Evolutionary conservation across 2,113 vertebrate genomes (phyloP).

Genomic region (Epinephelus cyanopodus): DNA sequence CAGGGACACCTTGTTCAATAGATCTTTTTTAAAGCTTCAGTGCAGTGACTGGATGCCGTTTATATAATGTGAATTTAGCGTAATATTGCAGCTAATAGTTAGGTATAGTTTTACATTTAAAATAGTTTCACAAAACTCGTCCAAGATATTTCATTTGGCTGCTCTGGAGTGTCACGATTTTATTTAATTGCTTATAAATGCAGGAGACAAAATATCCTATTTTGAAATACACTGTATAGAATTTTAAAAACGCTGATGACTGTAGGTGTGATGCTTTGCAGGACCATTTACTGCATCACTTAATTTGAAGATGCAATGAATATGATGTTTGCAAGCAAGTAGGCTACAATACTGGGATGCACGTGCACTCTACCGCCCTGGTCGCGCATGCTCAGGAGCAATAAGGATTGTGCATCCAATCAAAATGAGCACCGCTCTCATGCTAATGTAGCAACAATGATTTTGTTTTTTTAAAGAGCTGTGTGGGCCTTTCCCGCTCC

Average conservation of each 20-base stretch:
- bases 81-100: background rate
- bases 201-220: background rate
- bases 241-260: background rate
- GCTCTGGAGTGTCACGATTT: background rate
- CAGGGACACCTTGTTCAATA: background rate
- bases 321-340: background rate
- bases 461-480: background rate
- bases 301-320: background rate
- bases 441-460: constrained; percentile 25
- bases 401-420: constrained; percentile 37
- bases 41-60: background rate
- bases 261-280: background rate
- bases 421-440: constrained; percentile 22
- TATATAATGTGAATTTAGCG: background rate
- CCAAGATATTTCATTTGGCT: background rate
- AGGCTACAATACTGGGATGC: background rate
- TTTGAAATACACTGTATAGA: background rate
- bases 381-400: constrained; percentile 59
- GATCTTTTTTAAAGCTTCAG: background rate
- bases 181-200: background rate
- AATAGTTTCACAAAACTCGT: background rate
- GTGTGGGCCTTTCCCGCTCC: background rate
- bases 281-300: background rate
- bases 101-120: too few species aligned
- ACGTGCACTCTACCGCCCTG: constrained; percentile 25